phyloP scores from a whole-genome alignment of 1,140 invertebrate genomes.

The Argopecten irradians region DNA sequence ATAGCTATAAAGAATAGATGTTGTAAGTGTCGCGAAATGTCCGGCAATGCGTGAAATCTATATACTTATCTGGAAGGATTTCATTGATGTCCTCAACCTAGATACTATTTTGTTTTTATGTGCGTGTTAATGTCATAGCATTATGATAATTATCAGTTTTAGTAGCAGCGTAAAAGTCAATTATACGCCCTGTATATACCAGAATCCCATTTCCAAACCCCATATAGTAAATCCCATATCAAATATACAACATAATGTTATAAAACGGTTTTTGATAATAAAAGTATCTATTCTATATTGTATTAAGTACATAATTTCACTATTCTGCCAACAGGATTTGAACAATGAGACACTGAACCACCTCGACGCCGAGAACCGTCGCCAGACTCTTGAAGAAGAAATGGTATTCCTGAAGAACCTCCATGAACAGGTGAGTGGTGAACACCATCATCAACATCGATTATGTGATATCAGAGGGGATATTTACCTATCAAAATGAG shows the following conservation, averaged over 20 bases:
- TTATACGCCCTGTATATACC: no score
- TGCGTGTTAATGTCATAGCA: no score
- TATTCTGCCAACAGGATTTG: conserved; percentile 70
- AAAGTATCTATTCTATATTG: neutral
- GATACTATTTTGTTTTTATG: no score
- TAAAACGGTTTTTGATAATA: no score
- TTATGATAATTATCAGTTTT: no score
- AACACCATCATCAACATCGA: conserved; percentile 32
- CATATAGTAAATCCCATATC: no score
- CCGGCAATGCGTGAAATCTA: neutral
- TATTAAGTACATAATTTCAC: neutral
- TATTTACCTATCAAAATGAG: no score
- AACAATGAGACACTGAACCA: conserved; percentile 76
- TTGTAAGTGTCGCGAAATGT: neutral
- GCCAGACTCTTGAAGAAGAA: conserved; percentile 78
- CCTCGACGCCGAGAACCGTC: conserved; percentile 77
- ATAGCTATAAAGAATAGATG: neutral
- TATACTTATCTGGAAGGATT: neutral
- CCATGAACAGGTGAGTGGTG: conserved; percentile 72
- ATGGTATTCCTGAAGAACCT: conserved; percentile 77
- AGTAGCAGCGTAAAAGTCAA: no score
- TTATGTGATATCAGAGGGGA: conserved; percentile 26
- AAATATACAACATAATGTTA: no score
- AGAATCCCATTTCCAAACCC: no score
- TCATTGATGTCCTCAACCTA: no score